A percentile compares a stretch with the other conserved stretches of the same genome.
phyloP scores from a whole-genome alignment of 2,113 vertebrate genomes.

The Chiloscyllium plagiosum region DNA sequence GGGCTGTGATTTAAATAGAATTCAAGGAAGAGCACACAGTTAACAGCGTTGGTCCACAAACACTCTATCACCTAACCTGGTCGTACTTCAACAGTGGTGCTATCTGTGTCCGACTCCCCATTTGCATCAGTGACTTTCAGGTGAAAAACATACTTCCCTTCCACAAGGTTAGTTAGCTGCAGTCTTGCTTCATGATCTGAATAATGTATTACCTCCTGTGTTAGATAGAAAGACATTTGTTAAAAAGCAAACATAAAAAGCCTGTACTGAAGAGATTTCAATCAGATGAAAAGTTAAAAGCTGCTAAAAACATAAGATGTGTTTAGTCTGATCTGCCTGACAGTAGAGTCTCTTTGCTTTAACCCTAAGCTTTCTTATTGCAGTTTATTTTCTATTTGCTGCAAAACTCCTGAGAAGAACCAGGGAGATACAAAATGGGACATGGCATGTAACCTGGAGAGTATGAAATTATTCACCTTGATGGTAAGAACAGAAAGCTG shows the following conservation, averaged over 20 bases:
- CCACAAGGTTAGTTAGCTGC: conserved; percentile 76
- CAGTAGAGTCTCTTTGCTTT: neutral
- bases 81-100: conserved; percentile 74
- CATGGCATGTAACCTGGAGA: neutral
- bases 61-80: conserved; percentile 61
- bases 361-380: neutral
- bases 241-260: neutral
- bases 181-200: conserved; percentile 63
- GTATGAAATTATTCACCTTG: too few species aligned
- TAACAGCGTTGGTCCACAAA: neutral
- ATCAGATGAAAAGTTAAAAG: neutral
- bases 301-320: neutral
- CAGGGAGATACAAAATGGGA: neutral
- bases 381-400: neutral
- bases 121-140: conserved; percentile 66
- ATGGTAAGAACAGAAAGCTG: too few species aligned
- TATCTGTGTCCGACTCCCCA: conserved; percentile 65
- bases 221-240: neutral
- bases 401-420: neutral
- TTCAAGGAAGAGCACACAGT: neutral
- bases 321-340: neutral
- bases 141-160: conserved; percentile 77
- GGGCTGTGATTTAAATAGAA: conserved; percentile 31
- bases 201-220: conserved; percentile 69
- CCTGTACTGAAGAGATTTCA: neutral